Conservation (phyloP, 2,888 invertebrate genomes). For the Drosophila phalerata region DNA sequence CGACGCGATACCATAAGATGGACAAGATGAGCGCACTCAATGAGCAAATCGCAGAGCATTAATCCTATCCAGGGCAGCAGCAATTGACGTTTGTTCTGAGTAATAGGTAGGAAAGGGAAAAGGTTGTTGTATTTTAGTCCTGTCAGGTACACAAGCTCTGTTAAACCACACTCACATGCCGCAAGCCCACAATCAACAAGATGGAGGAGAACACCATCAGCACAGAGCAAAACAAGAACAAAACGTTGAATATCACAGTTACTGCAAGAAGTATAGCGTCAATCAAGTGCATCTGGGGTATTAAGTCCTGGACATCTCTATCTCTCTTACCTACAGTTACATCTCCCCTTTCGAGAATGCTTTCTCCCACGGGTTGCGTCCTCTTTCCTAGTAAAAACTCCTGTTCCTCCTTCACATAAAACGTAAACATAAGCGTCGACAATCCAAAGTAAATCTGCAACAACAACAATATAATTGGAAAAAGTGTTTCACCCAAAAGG, state of each 20-base stretch:
- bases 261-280: slow-evolving; percentile 86
- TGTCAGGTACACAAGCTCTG: background rate
- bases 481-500: background rate
- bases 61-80: slow-evolving; percentile 91
- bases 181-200: slow-evolving; percentile 89
- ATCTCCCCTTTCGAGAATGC: slow-evolving; percentile 87
- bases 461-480: background rate
- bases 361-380: slow-evolving; percentile 87
- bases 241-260: slow-evolving; percentile 90
- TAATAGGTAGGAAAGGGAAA: slow-evolving; percentile 7
- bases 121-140: background rate
- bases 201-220: slow-evolving; percentile 89
- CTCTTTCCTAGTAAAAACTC: slow-evolving; percentile 88
- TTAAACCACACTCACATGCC: slow-evolving; percentile 87
- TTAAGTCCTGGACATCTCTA: background rate
- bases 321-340: slow-evolving; percentile 81
- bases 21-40: slow-evolving; percentile 89
- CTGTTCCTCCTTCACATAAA: slow-evolving; percentile 89
- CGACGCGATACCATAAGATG: slow-evolving; percentile 89
- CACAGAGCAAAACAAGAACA: slow-evolving; percentile 89
- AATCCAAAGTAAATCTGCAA: slow-evolving; percentile 90
- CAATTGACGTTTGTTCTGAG: slow-evolving; percentile 90
- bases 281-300: slow-evolving; percentile 30
- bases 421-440: slow-evolving; percentile 88
- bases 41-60: slow-evolving; percentile 88